Percentiles rank a stretch among this genome's conserved stretches.
Conservation (phyloP, 1,140 invertebrate species). For the Neelides sp. region DNA sequence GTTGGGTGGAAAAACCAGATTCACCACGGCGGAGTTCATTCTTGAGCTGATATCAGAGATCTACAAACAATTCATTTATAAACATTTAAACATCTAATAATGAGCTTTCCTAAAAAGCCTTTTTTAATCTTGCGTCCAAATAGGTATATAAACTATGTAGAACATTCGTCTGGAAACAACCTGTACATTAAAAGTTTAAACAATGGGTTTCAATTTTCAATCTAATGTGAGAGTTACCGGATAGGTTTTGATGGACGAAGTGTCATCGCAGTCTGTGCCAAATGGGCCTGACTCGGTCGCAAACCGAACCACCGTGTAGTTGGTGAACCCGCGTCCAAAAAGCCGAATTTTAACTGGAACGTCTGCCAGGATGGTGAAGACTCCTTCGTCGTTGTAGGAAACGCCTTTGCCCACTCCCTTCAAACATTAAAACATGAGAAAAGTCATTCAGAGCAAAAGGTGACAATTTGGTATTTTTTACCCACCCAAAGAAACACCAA, state of each 20-base stretch:
- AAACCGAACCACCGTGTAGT: conserved; percentile 54
- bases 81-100: too few species aligned
- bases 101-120: too few species aligned
- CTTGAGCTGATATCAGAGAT: conserved; percentile 6
- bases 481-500: too few species aligned
- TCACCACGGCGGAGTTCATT: conserved; percentile 4
- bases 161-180: too few species aligned
- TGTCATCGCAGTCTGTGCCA: conserved; percentile 27
- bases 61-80: too few species aligned
- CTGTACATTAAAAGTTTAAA: too few species aligned
- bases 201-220: too few species aligned
- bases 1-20: conserved; percentile 7
- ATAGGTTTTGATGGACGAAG: conserved; percentile 17
- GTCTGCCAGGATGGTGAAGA: conserved; percentile 51
- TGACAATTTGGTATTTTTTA: background rate
- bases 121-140: too few species aligned
- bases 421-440: background rate
- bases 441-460: background rate
- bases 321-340: conserved; percentile 56
- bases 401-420: conserved; percentile 22
- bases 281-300: conserved; percentile 38
- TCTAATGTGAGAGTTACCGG: too few species aligned
- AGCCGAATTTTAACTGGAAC: conserved; percentile 48
- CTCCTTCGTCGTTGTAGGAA: conserved; percentile 45
- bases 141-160: too few species aligned